Percentiles rank a stretch among this genome's conserved stretches.
These are phyloP conservation scores for Arvicanthis niloticus DNA, from an alignment of 2,113 vertebrate genomes.

Conservation along the genomic window DNA sequence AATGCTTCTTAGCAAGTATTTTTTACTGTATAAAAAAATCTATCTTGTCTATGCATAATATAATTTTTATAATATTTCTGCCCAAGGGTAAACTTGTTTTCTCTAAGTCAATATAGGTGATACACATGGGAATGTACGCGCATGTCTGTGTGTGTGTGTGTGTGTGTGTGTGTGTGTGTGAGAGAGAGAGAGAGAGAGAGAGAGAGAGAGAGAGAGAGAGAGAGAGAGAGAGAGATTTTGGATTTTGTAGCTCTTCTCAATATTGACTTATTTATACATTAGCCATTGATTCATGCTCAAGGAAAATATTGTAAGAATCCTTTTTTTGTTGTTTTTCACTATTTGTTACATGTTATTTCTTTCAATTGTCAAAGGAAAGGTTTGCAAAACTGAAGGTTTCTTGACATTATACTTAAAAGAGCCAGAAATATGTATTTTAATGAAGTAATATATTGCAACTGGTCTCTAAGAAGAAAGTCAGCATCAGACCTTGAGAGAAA, in stretches of 20 bases:
- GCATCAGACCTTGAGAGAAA: not conserved
- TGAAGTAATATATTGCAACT: not conserved
- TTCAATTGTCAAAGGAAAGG: slow-evolving; percentile 9
- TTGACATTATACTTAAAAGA: not conserved
- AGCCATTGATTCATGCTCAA: not conserved
- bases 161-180: not conserved
- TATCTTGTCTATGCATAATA: not conserved
- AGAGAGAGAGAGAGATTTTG: too few relatives aligned
- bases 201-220: not conserved
- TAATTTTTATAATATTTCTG: not conserved
- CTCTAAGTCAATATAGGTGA: not conserved
- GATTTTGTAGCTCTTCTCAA: not conserved
- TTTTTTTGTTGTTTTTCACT: not conserved
- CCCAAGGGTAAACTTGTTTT: not conserved
- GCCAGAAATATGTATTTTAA: not conserved
- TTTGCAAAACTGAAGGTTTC: not conserved
- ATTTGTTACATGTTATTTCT: not conserved
- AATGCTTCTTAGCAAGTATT: not conserved
- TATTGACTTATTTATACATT: not conserved
- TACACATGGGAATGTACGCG: not conserved
- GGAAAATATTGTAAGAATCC: not conserved
- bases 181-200: not conserved
- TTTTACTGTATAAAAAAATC: not conserved
- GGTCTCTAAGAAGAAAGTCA: not conserved
- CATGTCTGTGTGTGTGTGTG: not conserved